Evolutionary conservation across 2,888 invertebrate genomes (phyloP), one percentile per base, ranked within the genome.

Genomic region (Meteorus colon): DNA sequence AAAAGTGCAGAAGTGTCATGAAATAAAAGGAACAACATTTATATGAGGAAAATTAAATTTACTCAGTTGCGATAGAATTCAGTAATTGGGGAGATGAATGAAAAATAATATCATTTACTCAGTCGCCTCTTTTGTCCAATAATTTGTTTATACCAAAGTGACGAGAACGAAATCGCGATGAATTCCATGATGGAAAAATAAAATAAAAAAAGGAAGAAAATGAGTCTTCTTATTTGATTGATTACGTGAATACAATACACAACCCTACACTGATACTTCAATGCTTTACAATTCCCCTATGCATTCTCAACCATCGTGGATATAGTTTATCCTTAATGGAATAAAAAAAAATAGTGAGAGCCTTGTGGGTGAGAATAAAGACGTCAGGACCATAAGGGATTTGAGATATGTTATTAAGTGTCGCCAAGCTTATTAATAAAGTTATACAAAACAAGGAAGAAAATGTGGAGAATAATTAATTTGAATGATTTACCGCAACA

Each of bases 391-490:
- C 55, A 55, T 19, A 55, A 19, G 55, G 55, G 55, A 55, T 6
- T 55, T 2, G 24, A 55, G 19, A 55, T 55, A 55, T 19, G 55
- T 55, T 55, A 55, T 55, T 55, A 19, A 55, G 6, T 19, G 19
- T 19, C 8, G 19, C 8, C 8, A 55, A 19, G 24, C 19, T 55
- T 19, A 55, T 55, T 55, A 55, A 55, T 55, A 19, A 55, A 55
- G 5, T 19, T 19, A 55, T 24, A 55, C 6, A 24, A 55, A 55
- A 5, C 3, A 55, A 24, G 0, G 0, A 19, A 55, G n/a, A 19
- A 48, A 48, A 48, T n/a, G 48, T n/a, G n/a, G 4, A 48, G n/a
- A 48, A 55, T 55, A 55, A 19, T 55, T 55, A 24, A 55, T 55
- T 51, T 19, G 0, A 24, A 55, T 19, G 19, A 19, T 55, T 55